Conservation (phyloP, 92 coral and sea anemone genomes). For the Montipora capitata region DNA sequence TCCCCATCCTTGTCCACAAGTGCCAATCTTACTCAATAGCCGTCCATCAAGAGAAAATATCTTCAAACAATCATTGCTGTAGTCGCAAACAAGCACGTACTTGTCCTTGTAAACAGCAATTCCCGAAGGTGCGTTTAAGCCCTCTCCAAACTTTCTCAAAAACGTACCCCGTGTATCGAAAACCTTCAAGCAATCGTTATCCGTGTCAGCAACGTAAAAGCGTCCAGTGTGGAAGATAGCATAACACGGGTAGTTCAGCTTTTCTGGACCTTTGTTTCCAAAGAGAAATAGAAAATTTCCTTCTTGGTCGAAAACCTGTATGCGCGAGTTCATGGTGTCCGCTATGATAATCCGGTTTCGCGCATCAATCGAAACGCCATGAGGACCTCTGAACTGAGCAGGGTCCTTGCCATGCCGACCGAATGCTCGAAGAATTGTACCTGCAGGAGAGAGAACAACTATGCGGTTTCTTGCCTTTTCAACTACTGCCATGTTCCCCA, state of each 20-base stretch:
- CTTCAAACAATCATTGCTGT: constrained; percentile 83
- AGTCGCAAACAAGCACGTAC: constrained; percentile 84
- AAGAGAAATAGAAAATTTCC: constrained; percentile 72
- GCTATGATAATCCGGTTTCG: constrained; percentile 69
- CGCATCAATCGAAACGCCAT: constrained; percentile 73
- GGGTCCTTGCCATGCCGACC: constrained; percentile 76
- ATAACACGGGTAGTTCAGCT: constrained; percentile 75
- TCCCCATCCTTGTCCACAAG: constrained; percentile 75
- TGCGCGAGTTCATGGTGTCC: constrained; percentile 74
- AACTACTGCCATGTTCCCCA: constrained; percentile 67
- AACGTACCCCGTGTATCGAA: constrained; percentile 85
- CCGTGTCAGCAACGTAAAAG: constrained; percentile 88
- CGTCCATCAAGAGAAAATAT: constrained; percentile 77
- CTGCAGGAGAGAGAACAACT: constrained; percentile 58
- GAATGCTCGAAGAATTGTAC: constrained; percentile 63
- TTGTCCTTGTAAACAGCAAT: constrained; percentile 79
- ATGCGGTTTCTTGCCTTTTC: constrained; percentile 77
- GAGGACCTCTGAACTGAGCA: constrained; percentile 76
- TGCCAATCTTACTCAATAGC: constrained; percentile 74
- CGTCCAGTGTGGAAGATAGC: constrained; percentile 72
- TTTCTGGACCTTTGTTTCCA: constrained; percentile 72
- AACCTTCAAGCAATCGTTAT: constrained; percentile 85
- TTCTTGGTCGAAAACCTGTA: constrained; percentile 76
- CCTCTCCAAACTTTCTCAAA: constrained; percentile 63
- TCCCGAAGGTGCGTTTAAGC: constrained; percentile 87